These are phyloP conservation scores for Celastrina argiolus DNA, from an alignment of 2,888 invertebrate genomes.

Conservation along the genomic window DNA sequence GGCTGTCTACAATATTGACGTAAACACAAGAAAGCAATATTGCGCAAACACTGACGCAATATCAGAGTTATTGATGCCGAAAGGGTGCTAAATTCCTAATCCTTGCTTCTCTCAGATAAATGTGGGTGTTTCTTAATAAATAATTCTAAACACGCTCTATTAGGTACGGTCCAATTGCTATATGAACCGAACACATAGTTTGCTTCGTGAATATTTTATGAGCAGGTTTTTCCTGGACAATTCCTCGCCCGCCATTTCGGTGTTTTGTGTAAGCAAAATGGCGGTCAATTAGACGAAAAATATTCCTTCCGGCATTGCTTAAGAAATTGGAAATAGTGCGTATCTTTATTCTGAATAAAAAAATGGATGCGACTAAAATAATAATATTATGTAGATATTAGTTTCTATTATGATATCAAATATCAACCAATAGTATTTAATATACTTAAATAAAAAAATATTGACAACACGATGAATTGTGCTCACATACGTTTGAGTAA, in stretches of 20 bases:
- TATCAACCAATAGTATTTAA: no score
- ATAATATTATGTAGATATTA: no score
- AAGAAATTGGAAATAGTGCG: neutral
- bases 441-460: no score
- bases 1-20: neutral
- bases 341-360: neutral
- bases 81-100: neutral
- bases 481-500: no score
- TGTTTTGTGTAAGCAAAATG: neutral
- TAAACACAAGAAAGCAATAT: neutral
- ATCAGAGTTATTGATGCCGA: neutral
- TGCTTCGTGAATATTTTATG: constrained; percentile 28
- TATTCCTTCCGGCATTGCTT: neutral
- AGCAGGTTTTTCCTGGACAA: constrained; percentile 18
- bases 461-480: no score
- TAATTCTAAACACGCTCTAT: constrained; percentile 28
- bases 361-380: no score
- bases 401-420: no score
- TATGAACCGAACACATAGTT: constrained; percentile 29
- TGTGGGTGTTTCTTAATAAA: constrained; percentile 21
- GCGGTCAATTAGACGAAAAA: neutral
- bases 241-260: neutral
- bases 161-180: constrained; percentile 28
- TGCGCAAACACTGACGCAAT: neutral
- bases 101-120: neutral